These are phyloP conservation scores for Nemoura dubitans DNA, from an alignment of 2,888 invertebrate genomes.

Conservation along the genomic window DNA sequence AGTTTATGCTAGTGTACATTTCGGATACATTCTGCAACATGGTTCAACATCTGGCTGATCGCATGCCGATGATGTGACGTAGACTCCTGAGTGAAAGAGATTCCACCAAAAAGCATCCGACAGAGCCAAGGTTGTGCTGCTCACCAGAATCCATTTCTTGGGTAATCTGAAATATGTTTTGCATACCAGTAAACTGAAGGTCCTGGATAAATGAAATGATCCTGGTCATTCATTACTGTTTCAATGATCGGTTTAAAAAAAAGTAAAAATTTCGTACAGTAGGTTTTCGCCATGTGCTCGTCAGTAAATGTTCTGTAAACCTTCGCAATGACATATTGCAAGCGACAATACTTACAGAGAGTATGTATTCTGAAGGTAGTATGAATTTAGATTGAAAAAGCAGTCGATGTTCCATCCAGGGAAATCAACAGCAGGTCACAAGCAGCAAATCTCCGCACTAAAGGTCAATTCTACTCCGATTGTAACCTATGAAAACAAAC, in stretches of 20 bases:
- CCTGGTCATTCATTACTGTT: too few species aligned
- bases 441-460: neutral
- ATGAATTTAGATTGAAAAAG: neutral
- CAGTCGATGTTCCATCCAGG: constrained; percentile 9
- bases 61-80: neutral
- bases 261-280: too few species aligned
- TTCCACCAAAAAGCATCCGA: neutral
- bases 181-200: too few species aligned
- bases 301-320: neutral
- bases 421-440: neutral
- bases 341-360: neutral
- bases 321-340: neutral
- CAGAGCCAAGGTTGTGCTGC: neutral
- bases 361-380: neutral
- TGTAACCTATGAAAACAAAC: constrained; percentile 21
- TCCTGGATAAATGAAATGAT: too few species aligned
- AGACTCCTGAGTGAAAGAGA: neutral
- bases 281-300: neutral
- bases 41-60: constrained; percentile 39
- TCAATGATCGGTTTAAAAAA: too few species aligned
- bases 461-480: neutral
- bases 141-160: neutral
- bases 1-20: constrained; percentile 49
- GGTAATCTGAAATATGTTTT: neutral
- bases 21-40: constrained; percentile 50